Percentiles rank a stretch among this genome's conserved stretches.
These are phyloP conservation scores for Torymus texanus DNA, from an alignment of 2,888 invertebrate genomes.

Conservation along the genomic window DNA sequence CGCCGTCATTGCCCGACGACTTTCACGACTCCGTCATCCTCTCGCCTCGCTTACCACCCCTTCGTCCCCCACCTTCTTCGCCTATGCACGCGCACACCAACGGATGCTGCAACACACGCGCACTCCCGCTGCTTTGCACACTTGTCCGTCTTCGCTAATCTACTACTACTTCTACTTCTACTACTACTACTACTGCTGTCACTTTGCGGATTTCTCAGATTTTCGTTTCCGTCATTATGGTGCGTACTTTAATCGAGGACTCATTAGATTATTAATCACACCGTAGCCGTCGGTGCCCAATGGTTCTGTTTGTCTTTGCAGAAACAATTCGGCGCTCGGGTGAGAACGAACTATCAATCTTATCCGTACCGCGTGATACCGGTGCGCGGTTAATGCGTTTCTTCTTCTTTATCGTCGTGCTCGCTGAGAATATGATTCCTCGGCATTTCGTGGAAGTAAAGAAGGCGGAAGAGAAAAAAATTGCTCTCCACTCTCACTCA, in stretches of 20 bases:
- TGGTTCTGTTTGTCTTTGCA: constrained; percentile 24
- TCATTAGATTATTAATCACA: too few species aligned
- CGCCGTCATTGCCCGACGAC: constrained; percentile 61
- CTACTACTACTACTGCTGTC: too few species aligned
- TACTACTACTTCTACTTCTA: too few species aligned
- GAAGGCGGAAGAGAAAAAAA: too few species aligned
- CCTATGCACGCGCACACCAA: constrained; percentile 13
- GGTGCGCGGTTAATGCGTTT: constrained; percentile 18
- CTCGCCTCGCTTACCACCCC: not conserved
- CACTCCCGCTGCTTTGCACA: too few species aligned
- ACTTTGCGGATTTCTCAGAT: too few species aligned
- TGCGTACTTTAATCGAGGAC: too few species aligned
- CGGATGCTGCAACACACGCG: too few species aligned
- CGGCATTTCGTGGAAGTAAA: not conserved
- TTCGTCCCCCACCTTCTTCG: not conserved
- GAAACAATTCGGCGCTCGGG: constrained; percentile 34
- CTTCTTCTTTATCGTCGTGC: not conserved
- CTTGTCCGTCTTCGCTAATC: too few species aligned
- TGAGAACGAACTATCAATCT: constrained; percentile 37
- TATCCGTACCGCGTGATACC: not conserved
- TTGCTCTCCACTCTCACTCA: too few species aligned
- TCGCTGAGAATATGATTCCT: constrained; percentile 16
- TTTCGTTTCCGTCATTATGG: too few species aligned
- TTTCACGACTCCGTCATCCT: constrained; percentile 49
- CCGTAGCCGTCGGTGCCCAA: not conserved